Evolutionary conservation across 2,797 vertebrate genomes (phyloP), one percentile per base, ranked within the genome.

Genomic region (Astyanax mexicanus): DNA sequence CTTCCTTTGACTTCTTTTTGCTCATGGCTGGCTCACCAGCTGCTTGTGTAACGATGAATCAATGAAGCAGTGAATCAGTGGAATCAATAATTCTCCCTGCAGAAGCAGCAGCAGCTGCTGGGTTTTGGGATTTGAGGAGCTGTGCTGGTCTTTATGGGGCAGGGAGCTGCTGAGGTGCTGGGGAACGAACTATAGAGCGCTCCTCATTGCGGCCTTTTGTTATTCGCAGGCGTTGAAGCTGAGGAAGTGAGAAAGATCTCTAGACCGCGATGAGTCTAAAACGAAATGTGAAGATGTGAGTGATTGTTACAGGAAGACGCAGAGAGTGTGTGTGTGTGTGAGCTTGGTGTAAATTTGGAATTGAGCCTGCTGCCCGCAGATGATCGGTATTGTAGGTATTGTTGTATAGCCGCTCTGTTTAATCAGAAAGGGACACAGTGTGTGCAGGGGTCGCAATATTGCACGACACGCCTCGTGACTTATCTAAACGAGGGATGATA

Each of bases 201-300:
- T 58, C n/a, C n/a, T 15, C 49, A 25, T 12, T 38, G 38, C 23
- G 17, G n/a, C 13, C 23, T 17, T n/a, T 70, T 64, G 47, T 51
- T 77, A 27, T 15, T 38, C 2, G 2, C 7, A 21, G 27, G 15
- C 32, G 32, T 38, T 62, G 35, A n/a, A n/a, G 10, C 57, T 64
- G 38, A 57, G 68, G 68, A 77, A 70, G 66, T 54, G 37, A 70
- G 76, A 69, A 62, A 45, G 68, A n/a, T n/a, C n/a, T 61, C 35
- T 37, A 58, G 38, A 6, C 15, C 29, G 4, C 7, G 19, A 25
- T 54, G 52, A n/a, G 5, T 17, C 44, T 47, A n/a, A 27, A 55
- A 27, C 10, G 23, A 52, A 47, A 58, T 45, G 13, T 47, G 51
- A 44, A 35, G 64, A 62, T 44, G 19, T 62, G 27, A 64, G 19